Evolutionary conservation across 2,888 invertebrate genomes (phyloP), one percentile per base, ranked within the genome.

Genomic region (Epirrhoe alternata): DNA sequence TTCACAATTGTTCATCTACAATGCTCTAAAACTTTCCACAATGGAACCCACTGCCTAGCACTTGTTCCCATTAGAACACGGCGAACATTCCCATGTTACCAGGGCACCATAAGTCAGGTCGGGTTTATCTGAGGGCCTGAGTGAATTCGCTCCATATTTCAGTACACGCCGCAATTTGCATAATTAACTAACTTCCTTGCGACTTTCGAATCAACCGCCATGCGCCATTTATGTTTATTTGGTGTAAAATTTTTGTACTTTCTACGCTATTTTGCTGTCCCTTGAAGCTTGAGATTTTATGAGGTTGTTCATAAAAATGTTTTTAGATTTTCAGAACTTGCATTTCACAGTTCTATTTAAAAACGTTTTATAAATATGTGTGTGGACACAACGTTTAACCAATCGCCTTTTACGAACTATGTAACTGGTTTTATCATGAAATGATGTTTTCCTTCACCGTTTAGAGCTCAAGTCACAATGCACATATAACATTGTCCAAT

Each of bases 131-230:
- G 73, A 72, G 73, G 77, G 76, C 74, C 76, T 83, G 84, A 86
- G 81, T 84, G 86, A 86, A 87, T 86, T 86, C 86, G 79, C 80
- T 81, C 84, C 86, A 86, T 88, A 87, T 86, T 86, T 89, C 83
- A 86, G 84, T 78, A 82, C 85, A 84, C 77, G 78, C 85, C 83
- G 80, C 86, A 84, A 90, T 91, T 89, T 89, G 79, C 89, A 90
- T 90, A 90, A 90, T 90, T 89, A 90, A 89, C 89, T 79, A 86
- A 87, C 86, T 87, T 87, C 82, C 81, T 79, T 75, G 77, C 75
- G 78, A 81, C 81, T 82, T 81, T 80, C 67, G 66, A 74, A 74
- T 68, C 72, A 69, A 75, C 74, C 75, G 54, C 61, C 30, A 57
- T 62, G 51, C 54, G 68, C 60, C 64, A 57, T 69, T 72, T 66